phyloP scores from a whole-genome alignment of 2,113 vertebrate species.

The Capricornis sumatraensis region DNA sequence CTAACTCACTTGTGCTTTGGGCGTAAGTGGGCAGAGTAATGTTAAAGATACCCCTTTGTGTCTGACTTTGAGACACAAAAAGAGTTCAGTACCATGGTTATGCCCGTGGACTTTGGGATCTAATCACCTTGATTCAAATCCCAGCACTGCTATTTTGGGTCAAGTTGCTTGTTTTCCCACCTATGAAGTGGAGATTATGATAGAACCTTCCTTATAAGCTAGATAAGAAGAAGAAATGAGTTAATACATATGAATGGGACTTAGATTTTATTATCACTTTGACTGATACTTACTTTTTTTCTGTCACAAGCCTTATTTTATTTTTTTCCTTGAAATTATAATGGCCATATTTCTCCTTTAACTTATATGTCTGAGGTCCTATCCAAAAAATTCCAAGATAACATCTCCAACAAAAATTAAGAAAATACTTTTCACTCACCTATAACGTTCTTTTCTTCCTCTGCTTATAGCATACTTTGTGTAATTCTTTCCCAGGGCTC shows the following conservation, averaged over 20 bases:
- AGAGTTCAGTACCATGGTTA: neutral
- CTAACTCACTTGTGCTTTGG: neutral
- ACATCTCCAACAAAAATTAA: neutral
- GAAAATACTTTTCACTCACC: neutral
- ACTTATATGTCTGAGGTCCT: neutral
- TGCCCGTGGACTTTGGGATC: neutral
- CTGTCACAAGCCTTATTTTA: neutral
- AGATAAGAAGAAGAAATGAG: neutral
- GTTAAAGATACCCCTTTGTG: neutral
- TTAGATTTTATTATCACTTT: neutral
- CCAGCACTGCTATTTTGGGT: neutral
- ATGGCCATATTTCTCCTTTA: neutral
- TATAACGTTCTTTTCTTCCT: neutral
- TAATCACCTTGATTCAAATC: neutral
- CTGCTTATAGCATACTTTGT: neutral
- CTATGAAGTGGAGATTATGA: neutral
- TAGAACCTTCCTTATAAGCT: neutral
- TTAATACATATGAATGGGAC: neutral
- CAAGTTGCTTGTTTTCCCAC: neutral
- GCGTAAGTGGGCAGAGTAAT: neutral
- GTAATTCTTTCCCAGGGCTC: neutral
- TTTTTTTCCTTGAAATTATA: neutral
- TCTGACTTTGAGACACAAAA: neutral
- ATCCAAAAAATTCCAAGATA: neutral
- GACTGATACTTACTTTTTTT: neutral